Evolutionary conservation across 2,797 vertebrate species (phyloP), one percentile per base, ranked within the genome.

Genomic region (Limnodromus scolopaceus): DNA sequence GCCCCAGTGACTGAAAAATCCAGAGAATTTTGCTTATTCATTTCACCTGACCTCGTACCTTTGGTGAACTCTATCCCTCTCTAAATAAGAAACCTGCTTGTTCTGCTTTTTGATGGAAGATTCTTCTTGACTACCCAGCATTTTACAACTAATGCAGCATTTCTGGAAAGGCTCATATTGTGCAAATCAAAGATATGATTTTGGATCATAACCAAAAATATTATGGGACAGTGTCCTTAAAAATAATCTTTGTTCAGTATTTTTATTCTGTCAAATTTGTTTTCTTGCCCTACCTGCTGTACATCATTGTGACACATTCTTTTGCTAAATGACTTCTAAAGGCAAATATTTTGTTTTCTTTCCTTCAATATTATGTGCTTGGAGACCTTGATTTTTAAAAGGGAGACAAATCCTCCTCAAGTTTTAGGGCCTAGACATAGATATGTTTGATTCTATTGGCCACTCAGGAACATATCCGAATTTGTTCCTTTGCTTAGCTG

Each of bases 61-160:
- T 94, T 86, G 54, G 25, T 88, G 70, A 91, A 49, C 51, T 87
- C 20, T 6, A 5, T 84, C 39, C 48, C 9, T 60, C 25, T 85
- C 48, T 77, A 72, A 82, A 84, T 77, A 92, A 93, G 70, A 82
- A 82, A 93, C 22, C 30, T 54, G 13, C 38, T 84, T 57, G 18
- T 68, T 90, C 87, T 89, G 51, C 36, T 68, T 94, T 89, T 91
- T 89, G 75, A 89, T 77, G 64, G 81, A 84, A 89, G 53, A 64
- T 45, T 66, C 54, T 74, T 39, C 45, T 86, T 92, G 72, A 45
- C 54, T 72, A 24, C 19, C 15, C 1, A 7, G 45, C 23, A n/a
- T 74, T 68, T 91, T 90, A 87, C 3, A 13, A 53, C 39, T 75
- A 58, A 54, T 24, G 65, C 8, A 74, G 24, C 70, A 77, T 91